Conservation (phyloP, 2,113 vertebrate species). For the Peromyscus californicus region DNA sequence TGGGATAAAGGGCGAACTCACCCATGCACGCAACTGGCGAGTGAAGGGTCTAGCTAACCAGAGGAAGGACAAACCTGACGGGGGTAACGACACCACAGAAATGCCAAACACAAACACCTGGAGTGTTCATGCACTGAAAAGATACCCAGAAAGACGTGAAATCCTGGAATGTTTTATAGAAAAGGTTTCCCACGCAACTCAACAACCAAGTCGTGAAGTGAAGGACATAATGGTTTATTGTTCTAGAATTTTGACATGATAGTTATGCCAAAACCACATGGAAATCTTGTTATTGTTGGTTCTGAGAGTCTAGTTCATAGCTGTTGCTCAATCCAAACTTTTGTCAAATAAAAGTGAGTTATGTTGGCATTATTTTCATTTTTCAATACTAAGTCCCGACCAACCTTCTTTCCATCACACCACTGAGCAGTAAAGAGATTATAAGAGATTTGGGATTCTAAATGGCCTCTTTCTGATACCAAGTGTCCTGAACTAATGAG, state of each 20-base stretch:
- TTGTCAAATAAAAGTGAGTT: slow-evolving; percentile 37
- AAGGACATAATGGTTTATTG: background rate
- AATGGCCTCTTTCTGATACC: background rate
- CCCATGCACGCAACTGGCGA: background rate
- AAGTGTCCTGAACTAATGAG: slow-evolving; percentile 39
- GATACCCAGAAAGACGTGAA: background rate
- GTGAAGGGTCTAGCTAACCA: background rate
- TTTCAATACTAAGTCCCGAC: slow-evolving; percentile 43
- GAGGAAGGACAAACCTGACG: slow-evolving; percentile 14
- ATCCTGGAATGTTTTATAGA: slow-evolving; percentile 25
- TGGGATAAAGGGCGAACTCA: background rate
- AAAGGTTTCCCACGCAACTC: background rate
- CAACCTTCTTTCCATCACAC: background rate
- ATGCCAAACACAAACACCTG: slow-evolving; percentile 19
- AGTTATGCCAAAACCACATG: slow-evolving; percentile 38
- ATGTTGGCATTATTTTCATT: slow-evolving; percentile 24
- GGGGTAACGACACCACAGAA: background rate
- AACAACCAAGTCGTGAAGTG: background rate
- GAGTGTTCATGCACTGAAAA: background rate
- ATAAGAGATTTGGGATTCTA: background rate
- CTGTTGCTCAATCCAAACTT: slow-evolving; percentile 17
- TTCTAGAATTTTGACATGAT: slow-evolving; percentile 28
- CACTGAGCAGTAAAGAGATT: background rate
- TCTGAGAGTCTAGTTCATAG: slow-evolving; percentile 49
- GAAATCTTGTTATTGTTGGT: slow-evolving; percentile 34